Evolutionary conservation across 2,888 invertebrate species (phyloP), one percentile per base, ranked within the genome.

Genomic region (Melanchra persicariae): DNA sequence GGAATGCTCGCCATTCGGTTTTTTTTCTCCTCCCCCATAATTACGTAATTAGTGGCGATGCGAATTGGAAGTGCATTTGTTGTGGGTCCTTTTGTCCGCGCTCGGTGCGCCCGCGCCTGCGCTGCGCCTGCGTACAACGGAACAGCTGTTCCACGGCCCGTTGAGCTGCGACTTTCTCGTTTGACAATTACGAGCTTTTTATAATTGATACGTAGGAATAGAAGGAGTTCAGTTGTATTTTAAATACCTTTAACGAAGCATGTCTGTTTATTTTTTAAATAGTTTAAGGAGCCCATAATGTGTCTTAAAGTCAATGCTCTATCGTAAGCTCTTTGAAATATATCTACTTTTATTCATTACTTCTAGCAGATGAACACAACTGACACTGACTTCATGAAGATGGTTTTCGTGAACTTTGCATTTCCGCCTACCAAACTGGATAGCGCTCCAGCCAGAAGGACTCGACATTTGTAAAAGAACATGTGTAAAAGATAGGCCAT

Each of bases 41-140:
- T 96, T 95, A 95, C 94, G 95, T 95, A 95, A 95, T 95, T 95
- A 95, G 93, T 93, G 93, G 88, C 93, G 93, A 93, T 93, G 85
- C 85, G 94, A 95, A 95, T 94, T 93, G 93, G 91, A 93, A 92
- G 91, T 92, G 92, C 93, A 92, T 93, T 93, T 92, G 90, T 90
- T 89, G 91, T 91, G 91, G 92, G 90, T 89, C 91, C 94, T 93
- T 95, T 95, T 95, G 94, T 95, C 89, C 89, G 91, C 87, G 90
- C 77, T 85, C 90, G 91, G 88, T 89, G 91, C 91, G 91, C 45
- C 45, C 45, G 45, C 45, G 45, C 45, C 19, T 19, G 45, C 40
- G 91, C 87, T 86, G 91, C 92, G 91, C 89, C 87, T 86, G 87
- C 91, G 43, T 54, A 62, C 49, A 65, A 70, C 77, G 83, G 84